A percentile compares a stretch with the other conserved stretches of the same genome.
Evolutionary conservation across 2,888 invertebrate species (phyloP).

Genomic region (Operophtera brumata): DNA sequence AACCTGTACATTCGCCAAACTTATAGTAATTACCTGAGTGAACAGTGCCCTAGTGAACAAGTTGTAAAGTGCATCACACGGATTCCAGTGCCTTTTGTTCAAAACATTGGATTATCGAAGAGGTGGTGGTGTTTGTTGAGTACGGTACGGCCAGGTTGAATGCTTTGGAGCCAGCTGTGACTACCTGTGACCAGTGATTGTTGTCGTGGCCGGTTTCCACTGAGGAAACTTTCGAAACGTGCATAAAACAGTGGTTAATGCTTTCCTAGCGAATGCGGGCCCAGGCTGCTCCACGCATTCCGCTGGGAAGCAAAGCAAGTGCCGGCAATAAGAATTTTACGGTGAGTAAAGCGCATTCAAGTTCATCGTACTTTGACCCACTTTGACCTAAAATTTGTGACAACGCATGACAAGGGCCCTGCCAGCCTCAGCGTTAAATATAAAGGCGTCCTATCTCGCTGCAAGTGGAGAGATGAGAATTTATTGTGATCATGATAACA

Average conservation of each 20-base stretch:
- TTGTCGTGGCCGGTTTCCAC: conserved; percentile 79
- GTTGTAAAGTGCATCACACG: conserved; percentile 61
- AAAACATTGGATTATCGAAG: conserved; percentile 69
- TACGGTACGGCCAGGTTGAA: conserved; percentile 63
- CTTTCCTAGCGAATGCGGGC: conserved; percentile 77
- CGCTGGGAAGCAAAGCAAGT: conserved; percentile 77
- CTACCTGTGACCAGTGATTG: conserved; percentile 69
- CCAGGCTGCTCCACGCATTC: conserved; percentile 77
- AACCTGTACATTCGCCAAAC: conserved; percentile 43
- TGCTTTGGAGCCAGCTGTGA: conserved; percentile 62
- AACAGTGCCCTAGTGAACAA: conserved; percentile 40
- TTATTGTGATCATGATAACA: conserved; percentile 36
- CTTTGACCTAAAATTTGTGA: conserved; percentile 50
- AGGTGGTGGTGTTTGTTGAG: conserved; percentile 66
- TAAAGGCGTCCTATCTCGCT: conserved; percentile 43
- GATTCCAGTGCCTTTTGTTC: conserved; percentile 76
- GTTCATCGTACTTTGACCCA: conserved; percentile 79
- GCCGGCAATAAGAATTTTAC: conserved; percentile 78
- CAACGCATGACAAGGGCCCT: conserved; percentile 44
- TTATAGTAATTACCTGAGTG: conserved; percentile 26
- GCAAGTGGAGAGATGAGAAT: conserved; percentile 38
- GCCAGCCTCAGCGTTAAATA: conserved; percentile 55
- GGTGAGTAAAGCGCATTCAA: conserved; percentile 76
- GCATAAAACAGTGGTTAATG: conserved; percentile 78
- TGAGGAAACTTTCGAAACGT: conserved; percentile 78